These are phyloP conservation scores for Tridacna gigas DNA, from an alignment of 2,888 invertebrate species.

Conservation along the genomic window DNA sequence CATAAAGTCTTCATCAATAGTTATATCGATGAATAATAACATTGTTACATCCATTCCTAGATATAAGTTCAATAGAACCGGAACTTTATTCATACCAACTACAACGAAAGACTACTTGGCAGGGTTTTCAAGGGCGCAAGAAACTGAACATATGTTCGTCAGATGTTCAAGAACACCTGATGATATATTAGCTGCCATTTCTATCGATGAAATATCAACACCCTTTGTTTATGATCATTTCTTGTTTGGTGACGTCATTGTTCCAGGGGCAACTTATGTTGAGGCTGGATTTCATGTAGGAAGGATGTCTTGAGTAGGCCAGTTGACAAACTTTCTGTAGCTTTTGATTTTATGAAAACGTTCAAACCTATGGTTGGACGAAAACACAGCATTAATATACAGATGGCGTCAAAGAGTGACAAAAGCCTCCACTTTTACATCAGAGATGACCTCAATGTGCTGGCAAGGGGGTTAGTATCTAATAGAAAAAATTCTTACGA, in stretches of 20 bases:
- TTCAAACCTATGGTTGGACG: conserved; percentile 26
- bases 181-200: conserved; percentile 10
- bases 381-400: background rate
- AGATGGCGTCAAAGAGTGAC: background rate
- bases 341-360: conserved; percentile 45
- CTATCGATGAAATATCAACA: conserved; percentile 45
- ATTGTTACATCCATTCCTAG: conserved; percentile 23
- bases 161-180: background rate
- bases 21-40: background rate
- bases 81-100: conserved; percentile 42
- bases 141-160: background rate
- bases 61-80: conserved; percentile 20
- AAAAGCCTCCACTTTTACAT: background rate
- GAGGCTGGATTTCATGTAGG: conserved; percentile 64
- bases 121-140: conserved; percentile 9
- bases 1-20: background rate
- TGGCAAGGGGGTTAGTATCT: background rate
- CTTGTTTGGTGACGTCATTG: conserved; percentile 45
- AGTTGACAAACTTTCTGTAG: conserved; percentile 16
- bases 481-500: background rate
- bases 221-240: conserved; percentile 68
- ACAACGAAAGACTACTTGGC: conserved; percentile 21
- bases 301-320: background rate
- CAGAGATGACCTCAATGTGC: background rate
- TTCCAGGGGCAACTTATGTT: conserved; percentile 67